Percentiles rank a stretch among this genome's conserved stretches.
Evolutionary conservation across 2,797 vertebrate species (phyloP).

Genomic region (Petrocephalus schoutedeni): DNA sequence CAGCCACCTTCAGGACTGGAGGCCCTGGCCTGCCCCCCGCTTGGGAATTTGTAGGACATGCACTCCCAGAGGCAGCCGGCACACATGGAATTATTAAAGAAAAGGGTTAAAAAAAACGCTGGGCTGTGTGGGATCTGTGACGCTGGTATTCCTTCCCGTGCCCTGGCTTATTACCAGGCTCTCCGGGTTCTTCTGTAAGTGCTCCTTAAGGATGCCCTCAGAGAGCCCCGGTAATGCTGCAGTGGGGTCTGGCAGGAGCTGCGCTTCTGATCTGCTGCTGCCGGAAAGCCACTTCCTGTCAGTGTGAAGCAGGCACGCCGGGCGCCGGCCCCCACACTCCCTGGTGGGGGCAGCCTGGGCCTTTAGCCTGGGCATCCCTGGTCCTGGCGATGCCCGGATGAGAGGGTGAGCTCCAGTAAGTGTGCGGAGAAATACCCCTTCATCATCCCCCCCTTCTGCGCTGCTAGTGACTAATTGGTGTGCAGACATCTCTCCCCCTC

Average conservation of each 20-base stretch:
- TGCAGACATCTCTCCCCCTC: background rate
- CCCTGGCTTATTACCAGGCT: background rate
- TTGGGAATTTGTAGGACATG: background rate
- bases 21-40: background rate
- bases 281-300: background rate
- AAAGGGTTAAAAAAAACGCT: background rate
- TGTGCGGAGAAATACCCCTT: background rate
- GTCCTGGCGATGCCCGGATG: conserved; percentile 8
- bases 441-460: background rate
- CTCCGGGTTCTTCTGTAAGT: background rate
- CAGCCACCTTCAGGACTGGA: background rate
- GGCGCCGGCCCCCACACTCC: conserved; percentile 32
- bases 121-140: background rate
- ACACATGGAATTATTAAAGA: background rate
- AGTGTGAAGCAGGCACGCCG: conserved; percentile 35
- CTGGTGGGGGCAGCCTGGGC: too few species aligned
- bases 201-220: background rate
- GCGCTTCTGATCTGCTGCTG: background rate
- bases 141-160: background rate
- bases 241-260: conserved; percentile 9
- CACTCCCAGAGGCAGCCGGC: background rate
- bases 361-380: conserved; percentile 21
- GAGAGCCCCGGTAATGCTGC: conserved; percentile 11
- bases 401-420: conserved; percentile 25
- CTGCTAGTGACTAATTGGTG: background rate